Conservation (phyloP, 2,888 invertebrate genomes). For the Cloeon dipterum region DNA sequence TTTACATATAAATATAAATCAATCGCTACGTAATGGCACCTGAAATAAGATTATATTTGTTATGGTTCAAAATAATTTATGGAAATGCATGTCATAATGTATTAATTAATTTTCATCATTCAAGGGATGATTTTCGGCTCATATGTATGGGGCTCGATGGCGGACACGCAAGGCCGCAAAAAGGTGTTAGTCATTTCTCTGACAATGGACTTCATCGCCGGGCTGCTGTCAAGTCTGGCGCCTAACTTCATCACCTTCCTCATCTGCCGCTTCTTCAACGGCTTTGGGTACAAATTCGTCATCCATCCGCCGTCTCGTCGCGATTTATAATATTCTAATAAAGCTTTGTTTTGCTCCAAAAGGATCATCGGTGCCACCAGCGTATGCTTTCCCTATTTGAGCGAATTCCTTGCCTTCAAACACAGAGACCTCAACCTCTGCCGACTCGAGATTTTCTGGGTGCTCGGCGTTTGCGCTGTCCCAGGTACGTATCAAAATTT, state of each 20-base stretch:
- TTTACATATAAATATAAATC: too few relatives aligned
- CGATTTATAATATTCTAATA: neutral
- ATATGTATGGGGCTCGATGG: conserved; percentile 66
- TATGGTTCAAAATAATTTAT: too few relatives aligned
- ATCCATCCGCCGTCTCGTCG: too few relatives aligned
- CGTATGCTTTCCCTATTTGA: conserved; percentile 58
- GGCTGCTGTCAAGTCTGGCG: conserved; percentile 46
- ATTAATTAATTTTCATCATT: neutral
- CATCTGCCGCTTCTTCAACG: conserved; percentile 48
- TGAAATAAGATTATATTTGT: too few relatives aligned
- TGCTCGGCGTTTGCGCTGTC: conserved; percentile 46
- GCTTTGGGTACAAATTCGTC: conserved; percentile 47
- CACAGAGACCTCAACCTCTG: conserved; percentile 58
- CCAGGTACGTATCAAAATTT: conserved; percentile 29
- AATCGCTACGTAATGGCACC: too few relatives aligned
- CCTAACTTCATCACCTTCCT: conserved; percentile 49
- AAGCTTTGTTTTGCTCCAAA: too few relatives aligned
- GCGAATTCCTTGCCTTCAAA: conserved; percentile 59
- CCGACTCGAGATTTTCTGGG: conserved; percentile 76
- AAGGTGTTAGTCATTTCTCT: conserved; percentile 46
- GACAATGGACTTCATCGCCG: conserved; percentile 46
- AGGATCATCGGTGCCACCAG: conserved; percentile 66
- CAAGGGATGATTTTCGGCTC: conserved; percentile 57
- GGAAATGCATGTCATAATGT: too few relatives aligned
- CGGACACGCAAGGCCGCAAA: conserved; percentile 61